phyloP scores from a whole-genome alignment of 2,797 vertebrate genomes.

The Peromyscus aztecus region DNA sequence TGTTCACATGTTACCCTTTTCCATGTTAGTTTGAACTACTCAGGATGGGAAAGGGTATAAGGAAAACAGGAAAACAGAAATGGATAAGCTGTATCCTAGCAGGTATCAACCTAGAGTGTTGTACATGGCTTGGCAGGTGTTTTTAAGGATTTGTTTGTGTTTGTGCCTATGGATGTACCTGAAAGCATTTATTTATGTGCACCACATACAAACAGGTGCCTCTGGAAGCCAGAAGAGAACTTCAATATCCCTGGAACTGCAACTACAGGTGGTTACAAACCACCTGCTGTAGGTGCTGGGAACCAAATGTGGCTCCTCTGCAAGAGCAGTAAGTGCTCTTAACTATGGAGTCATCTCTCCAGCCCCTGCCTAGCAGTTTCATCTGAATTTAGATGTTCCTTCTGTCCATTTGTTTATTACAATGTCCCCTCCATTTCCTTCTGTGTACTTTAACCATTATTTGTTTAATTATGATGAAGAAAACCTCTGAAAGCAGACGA shows the following conservation, averaged over 20 bases:
- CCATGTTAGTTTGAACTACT: neutral
- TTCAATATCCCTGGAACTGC: neutral
- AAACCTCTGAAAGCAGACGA: slow-evolving; percentile 20
- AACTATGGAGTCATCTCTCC: neutral
- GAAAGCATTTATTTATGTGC: neutral
- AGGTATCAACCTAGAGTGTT: neutral
- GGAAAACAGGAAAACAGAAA: neutral
- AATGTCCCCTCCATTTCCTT: slow-evolving; percentile 45
- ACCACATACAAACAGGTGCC: neutral
- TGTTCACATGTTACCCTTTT: neutral
- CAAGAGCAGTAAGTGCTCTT: neutral
- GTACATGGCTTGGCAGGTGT: neutral
- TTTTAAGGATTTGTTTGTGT: neutral
- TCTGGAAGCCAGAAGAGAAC: neutral
- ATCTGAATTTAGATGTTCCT: neutral
- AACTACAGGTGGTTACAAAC: neutral
- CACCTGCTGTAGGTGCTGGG: neutral
- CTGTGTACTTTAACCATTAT: slow-evolving; percentile 34
- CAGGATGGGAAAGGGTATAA: neutral
- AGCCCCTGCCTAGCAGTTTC: neutral
- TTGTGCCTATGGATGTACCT: neutral
- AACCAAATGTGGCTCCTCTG: neutral
- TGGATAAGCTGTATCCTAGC: neutral
- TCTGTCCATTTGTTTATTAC: neutral
- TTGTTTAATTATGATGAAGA: slow-evolving; percentile 2